phyloP scores from a whole-genome alignment of 2,113 vertebrate genomes.

The Ctenomys sociabilis region DNA sequence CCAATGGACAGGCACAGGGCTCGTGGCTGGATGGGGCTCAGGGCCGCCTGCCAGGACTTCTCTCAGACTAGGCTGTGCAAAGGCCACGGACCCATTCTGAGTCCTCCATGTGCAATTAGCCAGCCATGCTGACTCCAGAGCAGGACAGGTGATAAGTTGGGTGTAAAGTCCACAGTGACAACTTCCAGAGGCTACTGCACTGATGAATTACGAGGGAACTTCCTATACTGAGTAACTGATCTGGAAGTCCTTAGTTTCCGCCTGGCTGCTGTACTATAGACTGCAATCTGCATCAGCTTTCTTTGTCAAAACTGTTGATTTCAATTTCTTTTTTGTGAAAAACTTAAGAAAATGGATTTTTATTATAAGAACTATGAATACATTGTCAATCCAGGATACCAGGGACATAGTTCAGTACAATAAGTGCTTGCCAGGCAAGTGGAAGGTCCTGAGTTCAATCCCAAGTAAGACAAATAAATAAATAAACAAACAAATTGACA shows the following conservation, averaged over 20 bases:
- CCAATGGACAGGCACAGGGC: not conserved
- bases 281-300: not conserved
- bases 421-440: too few species aligned
- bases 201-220: not conserved
- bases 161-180: not conserved
- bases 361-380: not conserved
- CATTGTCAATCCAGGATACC: not conserved
- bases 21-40: not conserved
- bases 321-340: not conserved
- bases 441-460: too few species aligned
- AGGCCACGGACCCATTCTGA: not conserved
- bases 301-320: not conserved
- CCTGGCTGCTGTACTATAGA: not conserved
- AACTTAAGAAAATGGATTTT: not conserved
- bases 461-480: too few species aligned
- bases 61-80: too few species aligned
- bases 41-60: not conserved
- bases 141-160: not conserved
- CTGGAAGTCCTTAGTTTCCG: not conserved
- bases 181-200: not conserved
- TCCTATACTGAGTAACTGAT: not conserved
- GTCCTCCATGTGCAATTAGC: too few species aligned
- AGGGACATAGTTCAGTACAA: too few species aligned
- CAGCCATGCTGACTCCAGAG: not conserved
- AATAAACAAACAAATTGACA: not conserved